Conservation (phyloP, 2,888 invertebrate genomes). For the Pterostichus niger region DNA sequence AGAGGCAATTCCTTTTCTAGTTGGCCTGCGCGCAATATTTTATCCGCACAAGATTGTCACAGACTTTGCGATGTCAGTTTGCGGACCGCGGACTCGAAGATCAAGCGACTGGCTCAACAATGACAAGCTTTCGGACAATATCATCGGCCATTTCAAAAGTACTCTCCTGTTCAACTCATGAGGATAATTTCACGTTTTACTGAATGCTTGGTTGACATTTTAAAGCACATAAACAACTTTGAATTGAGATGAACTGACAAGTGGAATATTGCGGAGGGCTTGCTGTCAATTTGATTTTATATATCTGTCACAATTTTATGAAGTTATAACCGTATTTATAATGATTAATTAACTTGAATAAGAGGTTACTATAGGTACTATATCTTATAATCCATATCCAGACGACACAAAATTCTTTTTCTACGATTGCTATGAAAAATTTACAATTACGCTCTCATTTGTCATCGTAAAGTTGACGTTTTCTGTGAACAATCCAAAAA, state of each 20-base stretch:
- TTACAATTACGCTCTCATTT: no score
- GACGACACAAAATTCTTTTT: no score
- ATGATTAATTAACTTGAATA: no score
- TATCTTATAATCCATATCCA: no score
- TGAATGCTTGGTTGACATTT: neutral
- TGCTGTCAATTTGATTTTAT: no score
- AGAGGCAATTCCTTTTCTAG: slow-evolving; percentile 60
- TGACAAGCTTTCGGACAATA: slow-evolving; percentile 47
- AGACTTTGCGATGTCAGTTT: slow-evolving; percentile 41
- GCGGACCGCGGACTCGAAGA: slow-evolving; percentile 17
- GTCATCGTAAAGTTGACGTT: no score
- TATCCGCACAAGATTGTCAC: slow-evolving; percentile 50
- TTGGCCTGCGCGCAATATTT: slow-evolving; percentile 56
- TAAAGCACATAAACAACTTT: neutral
- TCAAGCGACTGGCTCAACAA: slow-evolving; percentile 34
- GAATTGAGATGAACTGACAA: neutral
- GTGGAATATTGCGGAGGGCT: neutral
- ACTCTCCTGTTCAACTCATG: neutral
- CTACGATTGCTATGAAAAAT: no score
- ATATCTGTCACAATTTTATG: no score
- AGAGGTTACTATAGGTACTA: no score
- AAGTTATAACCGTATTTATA: no score
- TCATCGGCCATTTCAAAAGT: neutral
- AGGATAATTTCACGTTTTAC: slow-evolving; percentile 2
- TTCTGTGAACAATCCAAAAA: no score